Base-by-base conservation (phyloP, 2,113 vertebrate genomes). In the Aegotheles bennettii region DNA sequence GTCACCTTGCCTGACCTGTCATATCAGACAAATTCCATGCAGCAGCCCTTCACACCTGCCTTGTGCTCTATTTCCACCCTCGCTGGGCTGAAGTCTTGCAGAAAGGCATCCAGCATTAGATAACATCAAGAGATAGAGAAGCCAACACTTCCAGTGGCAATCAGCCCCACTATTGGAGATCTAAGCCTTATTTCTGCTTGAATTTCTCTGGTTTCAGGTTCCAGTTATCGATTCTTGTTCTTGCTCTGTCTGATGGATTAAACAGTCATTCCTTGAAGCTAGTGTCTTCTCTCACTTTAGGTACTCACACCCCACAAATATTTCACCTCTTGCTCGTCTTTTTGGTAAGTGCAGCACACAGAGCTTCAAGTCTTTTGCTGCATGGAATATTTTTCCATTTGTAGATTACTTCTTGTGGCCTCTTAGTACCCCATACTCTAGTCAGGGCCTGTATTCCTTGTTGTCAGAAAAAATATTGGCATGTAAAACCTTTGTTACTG, bases 131-230 rank as follows among this genome's bases (percentile, higher is more conserved):
- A 82, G 56, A 80, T 19, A 67, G 59, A 91, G 56, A 91, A 84
- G 51, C 54, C 60, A 89, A 75, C 82, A 81, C 60, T 84, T 93
- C 26, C 56, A 84, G 68, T 67, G 38, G 85, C 76, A 93, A 95
- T 90, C 89, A 89, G 47, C 69, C 59, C 69, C 79, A 63, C 71
- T 63, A 64, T 3, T 84, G 73, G 89, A 92, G 51, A 94, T 60
- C 42, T 51, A 51, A 92, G 38, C 42, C 71, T 84, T 70, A 90
- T 47, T 95, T 92, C 76, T 89, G 36, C 89, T 92, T 92, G 76
- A 81, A 73, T 91, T 95, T 95, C 71, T 84, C 60, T 84, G 15
- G 77, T 87, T 97, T 95, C 85, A 76, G 75, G 67, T 90, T 92
- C 64, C 76, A 89, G 56, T 87, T 95, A 92, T 51, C 86, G 92